phyloP scores from a whole-genome alignment of 2,113 vertebrate genomes.

The Pseudopodoces humilis region DNA sequence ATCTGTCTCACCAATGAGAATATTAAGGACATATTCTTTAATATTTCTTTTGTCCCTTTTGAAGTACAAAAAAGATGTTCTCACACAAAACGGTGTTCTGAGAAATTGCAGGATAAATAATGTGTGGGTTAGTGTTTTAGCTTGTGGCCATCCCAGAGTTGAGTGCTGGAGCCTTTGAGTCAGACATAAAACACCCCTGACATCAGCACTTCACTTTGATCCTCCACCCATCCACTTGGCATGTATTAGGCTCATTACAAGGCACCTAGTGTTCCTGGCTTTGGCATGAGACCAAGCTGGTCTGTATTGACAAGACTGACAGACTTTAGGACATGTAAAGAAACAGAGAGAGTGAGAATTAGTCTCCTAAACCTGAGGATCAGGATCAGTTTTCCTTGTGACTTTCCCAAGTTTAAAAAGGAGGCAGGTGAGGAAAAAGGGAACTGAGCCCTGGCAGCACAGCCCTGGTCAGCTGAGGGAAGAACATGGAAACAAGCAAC shows the following conservation, averaged over 20 bases:
- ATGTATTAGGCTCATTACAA: neutral
- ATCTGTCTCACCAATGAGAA: neutral
- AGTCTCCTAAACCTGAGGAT: neutral
- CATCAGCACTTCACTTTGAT: neutral
- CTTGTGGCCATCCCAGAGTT: neutral
- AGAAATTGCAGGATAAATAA: neutral
- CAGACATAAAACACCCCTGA: constrained; percentile 15
- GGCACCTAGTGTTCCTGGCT: constrained; percentile 26
- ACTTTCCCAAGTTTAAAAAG: neutral
- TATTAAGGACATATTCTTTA: neutral
- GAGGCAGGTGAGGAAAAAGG: neutral
- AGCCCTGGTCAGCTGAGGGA: neutral
- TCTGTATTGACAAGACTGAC: constrained; percentile 9
- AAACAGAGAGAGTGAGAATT: constrained; percentile 1
- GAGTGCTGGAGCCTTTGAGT: constrained; percentile 36
- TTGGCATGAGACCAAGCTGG: constrained; percentile 6
- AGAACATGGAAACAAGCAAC: neutral
- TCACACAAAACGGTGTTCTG: neutral
- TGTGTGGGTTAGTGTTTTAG: neutral
- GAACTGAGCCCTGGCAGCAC: neutral
- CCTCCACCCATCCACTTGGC: neutral
- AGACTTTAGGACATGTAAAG: neutral
- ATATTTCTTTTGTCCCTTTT: neutral
- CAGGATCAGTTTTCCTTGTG: neutral
- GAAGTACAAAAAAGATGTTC: neutral